Conservation (phyloP, 2,797 vertebrate species). For the Melanotaenia boesemani region DNA sequence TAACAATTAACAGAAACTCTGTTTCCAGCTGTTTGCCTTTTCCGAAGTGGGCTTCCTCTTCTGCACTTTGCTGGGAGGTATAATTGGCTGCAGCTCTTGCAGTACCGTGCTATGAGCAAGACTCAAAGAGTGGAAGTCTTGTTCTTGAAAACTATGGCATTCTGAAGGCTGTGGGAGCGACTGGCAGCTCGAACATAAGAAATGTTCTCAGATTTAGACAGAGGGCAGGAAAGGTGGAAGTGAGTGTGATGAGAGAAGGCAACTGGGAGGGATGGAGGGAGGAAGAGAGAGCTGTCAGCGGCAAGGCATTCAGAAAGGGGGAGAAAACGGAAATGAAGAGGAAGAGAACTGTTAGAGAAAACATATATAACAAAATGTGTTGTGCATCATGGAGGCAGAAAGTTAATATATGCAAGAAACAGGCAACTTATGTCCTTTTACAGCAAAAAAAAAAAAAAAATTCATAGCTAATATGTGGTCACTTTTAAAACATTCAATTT, state of each 20-base stretch:
- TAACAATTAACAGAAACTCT: not conserved
- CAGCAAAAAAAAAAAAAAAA: no score
- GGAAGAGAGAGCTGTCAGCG: constrained; percentile 20
- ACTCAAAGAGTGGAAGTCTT: constrained; percentile 3
- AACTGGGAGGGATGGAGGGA: not conserved
- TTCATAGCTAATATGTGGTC: no score
- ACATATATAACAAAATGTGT: not conserved
- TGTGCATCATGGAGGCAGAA: no score
- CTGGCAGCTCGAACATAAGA: constrained; percentile 32
- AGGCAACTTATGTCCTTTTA: no score
- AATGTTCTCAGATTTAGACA: constrained; percentile 11
- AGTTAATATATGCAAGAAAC: no score
- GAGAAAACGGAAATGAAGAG: not conserved
- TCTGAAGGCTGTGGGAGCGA: constrained; percentile 4
- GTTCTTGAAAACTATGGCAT: constrained; percentile 32
- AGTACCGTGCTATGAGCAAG: constrained; percentile 22
- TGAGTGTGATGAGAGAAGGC: not conserved
- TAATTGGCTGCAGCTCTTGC: constrained; percentile 47
- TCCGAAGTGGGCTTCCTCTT: constrained; percentile 6
- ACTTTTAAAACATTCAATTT: no score
- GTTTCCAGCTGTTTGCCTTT: constrained; percentile 4
- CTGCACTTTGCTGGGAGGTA: constrained; percentile 39
- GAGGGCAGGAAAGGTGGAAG: not conserved
- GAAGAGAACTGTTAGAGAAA: not conserved
- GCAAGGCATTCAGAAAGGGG: constrained; percentile 15